These are phyloP conservation scores for Nectonema munidae DNA, from an alignment of 2,888 invertebrate genomes.

Conservation along the genomic window DNA sequence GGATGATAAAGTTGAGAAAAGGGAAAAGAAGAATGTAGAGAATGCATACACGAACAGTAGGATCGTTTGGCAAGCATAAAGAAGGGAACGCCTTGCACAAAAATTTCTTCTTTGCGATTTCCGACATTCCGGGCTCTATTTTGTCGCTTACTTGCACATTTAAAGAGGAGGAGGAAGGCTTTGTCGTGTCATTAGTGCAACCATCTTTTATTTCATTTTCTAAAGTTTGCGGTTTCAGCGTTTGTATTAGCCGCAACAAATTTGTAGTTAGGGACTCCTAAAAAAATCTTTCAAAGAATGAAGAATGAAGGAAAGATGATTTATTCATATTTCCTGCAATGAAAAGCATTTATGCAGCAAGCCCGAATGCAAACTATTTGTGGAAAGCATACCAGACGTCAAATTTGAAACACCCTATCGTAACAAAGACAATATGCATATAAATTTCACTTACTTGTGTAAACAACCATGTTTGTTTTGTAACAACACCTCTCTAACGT, in stretches of 20 bases:
- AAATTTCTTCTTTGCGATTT: slow-evolving; percentile 20
- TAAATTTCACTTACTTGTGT: too few relatives aligned
- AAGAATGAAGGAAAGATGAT: too few relatives aligned
- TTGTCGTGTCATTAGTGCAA: slow-evolving; percentile 16
- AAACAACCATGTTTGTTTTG: too few relatives aligned
- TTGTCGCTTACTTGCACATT: slow-evolving; percentile 19
- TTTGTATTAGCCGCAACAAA: slow-evolving; percentile 61
- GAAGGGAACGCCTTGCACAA: slow-evolving; percentile 21
- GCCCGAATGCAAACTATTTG: too few relatives aligned
- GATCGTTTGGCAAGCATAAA: slow-evolving; percentile 27
- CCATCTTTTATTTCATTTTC: slow-evolving; percentile 17
- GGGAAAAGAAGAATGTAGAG: neutral
- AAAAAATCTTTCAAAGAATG: slow-evolving; percentile 18
- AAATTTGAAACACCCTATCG: too few relatives aligned
- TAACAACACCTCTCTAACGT: too few relatives aligned
- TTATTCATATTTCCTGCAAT: too few relatives aligned
- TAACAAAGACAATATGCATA: too few relatives aligned
- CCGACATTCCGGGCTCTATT: slow-evolving; percentile 23
- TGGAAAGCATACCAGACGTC: too few relatives aligned
- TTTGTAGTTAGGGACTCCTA: slow-evolving; percentile 69
- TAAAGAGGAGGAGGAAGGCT: slow-evolving; percentile 16
- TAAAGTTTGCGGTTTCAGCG: slow-evolving; percentile 37
- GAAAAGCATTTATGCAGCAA: too few relatives aligned
- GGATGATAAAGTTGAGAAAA: neutral
- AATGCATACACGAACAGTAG: slow-evolving; percentile 19